phyloP scores from a whole-genome alignment of 2,888 invertebrate genomes.

The Drosophila mimetica region DNA sequence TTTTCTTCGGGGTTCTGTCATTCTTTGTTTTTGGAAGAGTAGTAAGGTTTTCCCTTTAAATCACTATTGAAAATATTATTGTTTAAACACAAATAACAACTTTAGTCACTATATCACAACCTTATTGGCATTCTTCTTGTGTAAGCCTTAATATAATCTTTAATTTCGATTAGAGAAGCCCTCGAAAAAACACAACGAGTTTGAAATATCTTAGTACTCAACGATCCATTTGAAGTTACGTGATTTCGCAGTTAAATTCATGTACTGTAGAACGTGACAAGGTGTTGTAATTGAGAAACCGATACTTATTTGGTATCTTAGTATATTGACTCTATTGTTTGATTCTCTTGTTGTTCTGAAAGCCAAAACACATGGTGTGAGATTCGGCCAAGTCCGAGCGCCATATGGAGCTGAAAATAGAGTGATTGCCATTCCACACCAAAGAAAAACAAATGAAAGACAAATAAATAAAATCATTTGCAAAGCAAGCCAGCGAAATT shows the following conservation, averaged over 20 bases:
- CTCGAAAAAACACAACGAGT: not conserved
- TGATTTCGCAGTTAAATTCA: constrained; percentile 11
- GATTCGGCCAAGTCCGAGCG: constrained; percentile 7
- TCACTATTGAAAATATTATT: too few species aligned
- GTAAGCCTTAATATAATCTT: not conserved
- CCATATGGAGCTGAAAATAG: constrained; percentile 47
- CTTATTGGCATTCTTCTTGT: not conserved
- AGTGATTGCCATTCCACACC: constrained; percentile 44
- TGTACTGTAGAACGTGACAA: constrained; percentile 27
- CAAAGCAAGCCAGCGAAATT: constrained; percentile 18
- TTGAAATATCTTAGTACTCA: not conserved
- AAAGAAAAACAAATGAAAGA: constrained; percentile 38
- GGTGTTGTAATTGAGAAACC: constrained; percentile 1
- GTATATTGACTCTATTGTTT: constrained; percentile 11
- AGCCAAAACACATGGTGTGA: constrained; percentile 17
- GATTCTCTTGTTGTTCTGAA: constrained; percentile 7
- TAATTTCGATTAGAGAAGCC: not conserved
- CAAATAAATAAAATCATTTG: constrained; percentile 38
- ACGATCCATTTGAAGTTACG: constrained; percentile 24
- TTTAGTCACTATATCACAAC: not conserved
- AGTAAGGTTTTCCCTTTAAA: too few species aligned
- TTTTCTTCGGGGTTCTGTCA: not conserved
- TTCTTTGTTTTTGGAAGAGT: not conserved
- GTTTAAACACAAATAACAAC: not conserved
- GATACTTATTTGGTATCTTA: constrained; percentile 5